Base-by-base conservation (phyloP, 2,888 invertebrate species). In the Rotaria socialis region DNA sequence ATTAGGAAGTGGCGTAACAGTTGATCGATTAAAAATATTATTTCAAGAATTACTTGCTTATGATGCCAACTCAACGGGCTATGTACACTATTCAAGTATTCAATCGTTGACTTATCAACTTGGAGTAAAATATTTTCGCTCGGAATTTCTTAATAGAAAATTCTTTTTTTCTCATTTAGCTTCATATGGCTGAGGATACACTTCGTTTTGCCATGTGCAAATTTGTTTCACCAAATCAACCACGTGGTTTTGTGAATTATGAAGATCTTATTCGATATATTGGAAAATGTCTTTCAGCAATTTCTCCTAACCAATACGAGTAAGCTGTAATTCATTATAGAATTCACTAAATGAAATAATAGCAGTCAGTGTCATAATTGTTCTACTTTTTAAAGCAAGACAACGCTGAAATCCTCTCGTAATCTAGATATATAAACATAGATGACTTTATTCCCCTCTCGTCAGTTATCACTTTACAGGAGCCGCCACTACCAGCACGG, bases 181-280 rank as follows among this genome's bases (percentile, higher is more conserved):
- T 89, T 41, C 87, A 88, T 74, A 58, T 89, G 80, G 87, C 89
- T 52, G 84, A 88, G 16, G 89, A 89, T 58, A 86, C 88, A 80
- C 88, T 90, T 27, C 88, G 89, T 47, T 85, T 90, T 67, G 87
- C 89, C 19, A 89, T 89, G 11, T 89, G 89, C 52, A 87, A 89
- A 88, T 90, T 89, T 88, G 89, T 90, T 22, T 88, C 89, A 47
- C 86, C 88, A 0, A 87, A 88, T 85, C 85, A 55, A 56, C 87
- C 88, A 27, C 89, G 88, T 11, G 89, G 89, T 74, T 87, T 88
- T 41, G 89, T 90, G 27, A 90, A 90, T 87, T 90, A 90, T 86
- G 90, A 90, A 88, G 89, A 89, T 84, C 87, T 90, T 24, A 87
- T 90, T 7, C 89, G 89, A 6, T 90, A 89, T 87, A 87, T 90